Evolutionary conservation across 2,888 invertebrate genomes (phyloP).

Genomic region (Pyrgus malvae): DNA sequence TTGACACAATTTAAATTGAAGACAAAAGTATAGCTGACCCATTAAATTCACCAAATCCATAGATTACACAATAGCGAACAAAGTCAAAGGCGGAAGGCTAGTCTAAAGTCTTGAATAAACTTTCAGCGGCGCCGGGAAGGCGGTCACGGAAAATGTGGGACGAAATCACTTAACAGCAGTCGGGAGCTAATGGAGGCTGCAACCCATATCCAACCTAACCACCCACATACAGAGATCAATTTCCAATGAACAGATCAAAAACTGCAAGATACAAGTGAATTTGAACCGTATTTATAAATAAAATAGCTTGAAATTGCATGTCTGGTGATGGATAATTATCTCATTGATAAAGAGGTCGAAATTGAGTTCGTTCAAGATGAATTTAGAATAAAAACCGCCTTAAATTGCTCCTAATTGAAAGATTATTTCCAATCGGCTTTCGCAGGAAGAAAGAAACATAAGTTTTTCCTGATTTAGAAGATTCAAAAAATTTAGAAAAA

Average conservation of each 20-base stretch:
- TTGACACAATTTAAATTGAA: too few relatives aligned
- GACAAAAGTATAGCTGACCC: too few relatives aligned
- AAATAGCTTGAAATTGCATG: not conserved
- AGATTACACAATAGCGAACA: not conserved
- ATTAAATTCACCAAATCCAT: too few relatives aligned
- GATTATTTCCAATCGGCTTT: slow-evolving; percentile 9
- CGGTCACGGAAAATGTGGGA: slow-evolving; percentile 23
- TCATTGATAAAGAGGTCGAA: slow-evolving; percentile 8
- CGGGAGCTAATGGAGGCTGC: not conserved
- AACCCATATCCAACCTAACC: not conserved
- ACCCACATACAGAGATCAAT: not conserved
- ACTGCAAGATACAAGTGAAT: not conserved
- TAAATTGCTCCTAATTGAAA: slow-evolving; percentile 20
- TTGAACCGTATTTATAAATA: not conserved
- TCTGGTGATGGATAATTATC: slow-evolving; percentile 1
- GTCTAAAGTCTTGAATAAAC: slow-evolving; percentile 5
- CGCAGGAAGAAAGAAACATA: not conserved
- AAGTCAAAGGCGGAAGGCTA: not conserved
- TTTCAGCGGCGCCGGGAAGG: slow-evolving; percentile 21
- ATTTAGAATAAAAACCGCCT: slow-evolving; percentile 14
- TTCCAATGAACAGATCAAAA: not conserved
- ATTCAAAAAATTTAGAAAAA: not conserved
- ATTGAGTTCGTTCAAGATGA: slow-evolving; percentile 8
- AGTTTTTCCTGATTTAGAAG: not conserved
- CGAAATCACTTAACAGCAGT: slow-evolving; percentile 13